Base-by-base conservation (phyloP, 2,888 invertebrate species). In the Gonocerus acuteangulatus region DNA sequence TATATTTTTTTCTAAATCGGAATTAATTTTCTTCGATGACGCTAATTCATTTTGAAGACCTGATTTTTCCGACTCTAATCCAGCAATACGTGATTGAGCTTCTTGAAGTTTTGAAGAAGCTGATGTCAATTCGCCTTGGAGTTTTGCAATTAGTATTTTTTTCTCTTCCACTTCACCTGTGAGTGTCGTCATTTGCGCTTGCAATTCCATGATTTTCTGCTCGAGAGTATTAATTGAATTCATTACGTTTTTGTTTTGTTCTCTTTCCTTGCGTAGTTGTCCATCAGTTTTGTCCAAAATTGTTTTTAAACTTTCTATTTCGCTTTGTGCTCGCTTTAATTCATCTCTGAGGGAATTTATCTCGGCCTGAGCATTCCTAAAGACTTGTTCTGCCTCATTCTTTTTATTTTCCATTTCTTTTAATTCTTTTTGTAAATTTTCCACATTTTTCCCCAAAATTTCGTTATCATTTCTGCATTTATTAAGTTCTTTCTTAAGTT, bases 341-440 rank as follows among this genome's bases (percentile, higher is more conserved):
- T 65, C 62, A 22, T 59, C 44, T 44, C 42, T 42, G 2, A 63
- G 39, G 6, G 32, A 34, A 1, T 42, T 42, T n/a, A 44, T 36
- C 27, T 63, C 63, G 6, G 61, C 61, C 22, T 48, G 59, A 45
- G 27, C 39, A 4, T 23, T 51, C 44, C 45, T 62, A n/a, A 59
- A 16, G 15, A 44, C 21, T 2, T 49, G 51, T 19, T 61, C 58
- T 11, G 21, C 32, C 2, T 15, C 6, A 1, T 6, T 1, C 3
- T 21, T 39, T 16, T 36, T 54, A 9, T 21, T 42, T 23, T 54
- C 54, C 7, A 42, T 16, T 6, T 54, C 54, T 15, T n/a, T 9
- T 13, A 36, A 42, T 9, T 21, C 0, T 11, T 7, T 22, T 42
- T 54, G 36, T 19, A 23, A 21, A 36, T 54, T 13, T 0, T 39